phyloP scores from a whole-genome alignment of 2,888 invertebrate species.

The Mimachlamys varia region DNA sequence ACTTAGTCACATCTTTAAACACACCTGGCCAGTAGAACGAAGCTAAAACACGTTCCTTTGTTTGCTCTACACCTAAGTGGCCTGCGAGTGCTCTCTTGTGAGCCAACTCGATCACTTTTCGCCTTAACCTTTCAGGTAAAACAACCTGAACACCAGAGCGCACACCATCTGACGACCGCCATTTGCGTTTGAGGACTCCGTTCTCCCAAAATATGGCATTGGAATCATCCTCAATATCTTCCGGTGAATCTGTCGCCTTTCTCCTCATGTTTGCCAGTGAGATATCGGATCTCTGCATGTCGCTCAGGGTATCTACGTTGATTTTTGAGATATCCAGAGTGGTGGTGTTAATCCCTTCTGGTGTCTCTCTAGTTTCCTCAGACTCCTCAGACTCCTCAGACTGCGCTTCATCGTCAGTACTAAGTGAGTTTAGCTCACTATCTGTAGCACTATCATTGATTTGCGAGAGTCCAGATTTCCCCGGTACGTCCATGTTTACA shows the following conservation, averaged over 20 bases:
- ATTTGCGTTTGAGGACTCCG: constrained; percentile 34
- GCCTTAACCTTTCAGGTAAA: constrained; percentile 20
- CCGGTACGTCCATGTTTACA: not conserved
- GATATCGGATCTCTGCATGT: not conserved
- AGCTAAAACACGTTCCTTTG: constrained; percentile 32
- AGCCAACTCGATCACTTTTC: constrained; percentile 1
- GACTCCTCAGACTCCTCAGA: not conserved
- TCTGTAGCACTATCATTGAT: not conserved
- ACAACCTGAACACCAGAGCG: constrained; percentile 37
- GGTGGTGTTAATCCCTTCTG: not conserved
- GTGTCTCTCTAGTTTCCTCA: not conserved
- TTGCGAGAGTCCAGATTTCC: too few species aligned
- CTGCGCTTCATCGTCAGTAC: not conserved
- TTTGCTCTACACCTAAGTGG: constrained; percentile 38
- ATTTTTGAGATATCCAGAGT: not conserved
- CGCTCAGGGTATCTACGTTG: not conserved
- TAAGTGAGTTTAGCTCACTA: not conserved
- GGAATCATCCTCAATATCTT: not conserved
- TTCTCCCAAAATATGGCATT: constrained; percentile 42
- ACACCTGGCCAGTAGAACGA: constrained; percentile 46
- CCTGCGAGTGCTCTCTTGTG: constrained; percentile 37
- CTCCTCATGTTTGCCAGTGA: not conserved
- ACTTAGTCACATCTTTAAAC: constrained; percentile 39
- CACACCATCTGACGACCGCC: not conserved
- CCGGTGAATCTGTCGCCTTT: too few species aligned